Evolutionary conservation across 1,140 invertebrate genomes (phyloP).

Genomic region (Penaeus chinensis): DNA sequence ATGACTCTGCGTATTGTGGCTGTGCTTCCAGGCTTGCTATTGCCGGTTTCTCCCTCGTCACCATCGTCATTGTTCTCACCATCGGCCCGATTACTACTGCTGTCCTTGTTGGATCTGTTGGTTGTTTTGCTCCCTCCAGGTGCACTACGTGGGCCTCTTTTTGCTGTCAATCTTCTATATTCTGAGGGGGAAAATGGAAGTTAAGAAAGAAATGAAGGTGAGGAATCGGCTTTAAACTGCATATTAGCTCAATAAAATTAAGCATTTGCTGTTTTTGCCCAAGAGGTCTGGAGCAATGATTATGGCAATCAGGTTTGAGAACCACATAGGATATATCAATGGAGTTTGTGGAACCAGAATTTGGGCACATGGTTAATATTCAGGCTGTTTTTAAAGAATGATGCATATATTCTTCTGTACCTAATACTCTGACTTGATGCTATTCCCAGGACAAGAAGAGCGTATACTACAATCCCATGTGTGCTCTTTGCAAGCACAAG

Average conservation of each 20-base stretch:
- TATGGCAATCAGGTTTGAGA: no score
- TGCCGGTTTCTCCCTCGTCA: neutral
- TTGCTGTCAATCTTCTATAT: conserved; percentile 37
- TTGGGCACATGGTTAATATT: no score
- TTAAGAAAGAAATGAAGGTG: neutral
- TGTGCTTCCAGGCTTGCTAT: conserved; percentile 38
- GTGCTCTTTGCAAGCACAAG: no score
- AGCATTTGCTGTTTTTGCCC: no score
- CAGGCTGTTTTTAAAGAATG: no score
- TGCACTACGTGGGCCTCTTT: conserved; percentile 29
- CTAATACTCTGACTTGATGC: no score
- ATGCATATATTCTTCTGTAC: no score
- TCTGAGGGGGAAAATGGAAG: conserved; percentile 13
- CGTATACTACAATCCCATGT: no score
- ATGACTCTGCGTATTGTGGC: conserved; percentile 42
- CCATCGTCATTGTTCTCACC: conserved; percentile 28
- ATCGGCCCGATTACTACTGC: conserved; percentile 14
- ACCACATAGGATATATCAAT: no score
- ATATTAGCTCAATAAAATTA: neutral
- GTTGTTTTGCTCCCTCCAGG: neutral
- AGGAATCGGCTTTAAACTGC: neutral
- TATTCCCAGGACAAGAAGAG: no score
- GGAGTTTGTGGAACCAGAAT: no score
- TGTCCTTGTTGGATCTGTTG: conserved; percentile 29
- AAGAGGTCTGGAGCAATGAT: no score